A percentile compares a stretch with the other conserved stretches of the same genome.
Evolutionary conservation across 2,888 invertebrate genomes (phyloP).

Genomic region (Diaprepes abbreviatus): DNA sequence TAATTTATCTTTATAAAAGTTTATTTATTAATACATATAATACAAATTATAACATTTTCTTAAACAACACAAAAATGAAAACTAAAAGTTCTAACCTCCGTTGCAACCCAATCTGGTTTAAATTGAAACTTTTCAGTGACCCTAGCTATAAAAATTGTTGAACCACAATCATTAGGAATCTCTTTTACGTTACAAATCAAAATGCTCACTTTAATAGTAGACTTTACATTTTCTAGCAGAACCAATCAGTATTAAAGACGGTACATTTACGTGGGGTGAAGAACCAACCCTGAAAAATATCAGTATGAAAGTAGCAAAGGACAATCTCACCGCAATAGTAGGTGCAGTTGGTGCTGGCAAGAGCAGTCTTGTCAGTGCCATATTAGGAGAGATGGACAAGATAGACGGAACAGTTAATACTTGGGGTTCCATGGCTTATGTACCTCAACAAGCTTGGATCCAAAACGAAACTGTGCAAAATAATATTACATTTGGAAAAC

Average conservation of each 20-base stretch:
- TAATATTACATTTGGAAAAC: conserved; percentile 69
- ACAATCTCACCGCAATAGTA: conserved; percentile 66
- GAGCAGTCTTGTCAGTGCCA: conserved; percentile 67
- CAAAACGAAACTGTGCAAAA: conserved; percentile 70
- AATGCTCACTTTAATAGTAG: too few species aligned
- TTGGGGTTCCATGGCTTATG: conserved; percentile 69
- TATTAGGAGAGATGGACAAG: conserved; percentile 69
- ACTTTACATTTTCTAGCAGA: conserved; percentile 50
- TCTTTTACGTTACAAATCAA: too few species aligned
- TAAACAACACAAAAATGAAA: too few species aligned
- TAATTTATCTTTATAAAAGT: too few species aligned
- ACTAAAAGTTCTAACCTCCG: too few species aligned
- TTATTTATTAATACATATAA: too few species aligned
- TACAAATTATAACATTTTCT: too few species aligned
- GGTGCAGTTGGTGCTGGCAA: conserved; percentile 70
- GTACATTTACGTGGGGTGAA: conserved; percentile 69
- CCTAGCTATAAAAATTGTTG: too few species aligned
- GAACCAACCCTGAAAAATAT: conserved; percentile 59
- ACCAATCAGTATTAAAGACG: conserved; percentile 68
- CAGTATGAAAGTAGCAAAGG: conserved; percentile 60
- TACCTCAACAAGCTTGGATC: conserved; percentile 72
- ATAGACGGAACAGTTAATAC: conserved; percentile 58
- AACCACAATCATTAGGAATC: too few species aligned
- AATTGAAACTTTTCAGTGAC: too few species aligned
- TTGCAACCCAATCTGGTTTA: too few species aligned